Conservation (phyloP, 2,113 vertebrate genomes). For the human (Homo sapiens) region DNA sequence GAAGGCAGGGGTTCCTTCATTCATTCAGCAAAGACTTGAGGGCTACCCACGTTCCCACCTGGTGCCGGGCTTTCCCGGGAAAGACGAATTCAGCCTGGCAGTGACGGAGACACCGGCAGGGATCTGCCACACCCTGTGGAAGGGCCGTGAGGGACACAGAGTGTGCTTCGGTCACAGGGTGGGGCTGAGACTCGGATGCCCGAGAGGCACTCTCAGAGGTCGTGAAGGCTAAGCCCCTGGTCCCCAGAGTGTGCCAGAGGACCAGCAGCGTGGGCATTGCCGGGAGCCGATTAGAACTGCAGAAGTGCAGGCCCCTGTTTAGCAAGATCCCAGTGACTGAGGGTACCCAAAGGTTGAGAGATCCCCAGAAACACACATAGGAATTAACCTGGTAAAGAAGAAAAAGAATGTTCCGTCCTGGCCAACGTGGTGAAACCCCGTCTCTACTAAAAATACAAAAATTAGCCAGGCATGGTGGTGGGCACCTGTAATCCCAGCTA, state of each 20-base stretch:
- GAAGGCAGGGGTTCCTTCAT: accelerated
- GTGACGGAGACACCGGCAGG: not conserved
- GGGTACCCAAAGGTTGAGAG: too few species aligned
- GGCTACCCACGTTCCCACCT: not conserved
- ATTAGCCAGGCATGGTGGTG: not conserved
- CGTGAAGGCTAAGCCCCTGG: not conserved
- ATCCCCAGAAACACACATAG: not conserved
- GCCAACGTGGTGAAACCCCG: not conserved
- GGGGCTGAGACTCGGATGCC: not conserved
- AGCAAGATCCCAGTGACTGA: too few species aligned
- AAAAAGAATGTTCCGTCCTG: not conserved
- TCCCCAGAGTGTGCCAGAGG: not conserved
- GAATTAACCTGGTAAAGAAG: not conserved
- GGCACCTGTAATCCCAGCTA: not conserved
- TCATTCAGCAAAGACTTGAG: not conserved
- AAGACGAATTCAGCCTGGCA: too few species aligned
- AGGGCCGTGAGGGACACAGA: accelerated
- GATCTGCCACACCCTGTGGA: not conserved
- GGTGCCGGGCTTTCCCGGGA: accelerated
- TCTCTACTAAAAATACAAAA: not conserved
- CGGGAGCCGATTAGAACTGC: accelerated
- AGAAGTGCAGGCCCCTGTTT: not conserved
- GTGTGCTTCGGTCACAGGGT: not conserved
- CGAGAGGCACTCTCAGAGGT: not conserved
- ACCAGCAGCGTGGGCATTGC: accelerated